Base-by-base conservation (phyloP, 2,888 invertebrate genomes). In the Emmelina monodactyla region DNA sequence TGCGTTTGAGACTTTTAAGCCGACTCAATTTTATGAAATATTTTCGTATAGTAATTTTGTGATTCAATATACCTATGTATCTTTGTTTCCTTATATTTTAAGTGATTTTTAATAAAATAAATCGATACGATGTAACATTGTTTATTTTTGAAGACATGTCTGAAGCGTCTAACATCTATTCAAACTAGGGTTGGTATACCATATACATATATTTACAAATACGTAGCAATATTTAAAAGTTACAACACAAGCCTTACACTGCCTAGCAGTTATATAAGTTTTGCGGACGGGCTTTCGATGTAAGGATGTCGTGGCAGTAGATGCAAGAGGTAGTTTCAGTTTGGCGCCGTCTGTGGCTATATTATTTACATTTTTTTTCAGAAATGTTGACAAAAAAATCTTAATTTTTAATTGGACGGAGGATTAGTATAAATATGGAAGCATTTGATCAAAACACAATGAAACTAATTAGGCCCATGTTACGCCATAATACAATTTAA, bases 101-200 rank as follows among this genome's bases (percentile, higher is more conserved):
- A 10, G 9, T 9, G 25, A 25, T 25, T 25, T 25, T 25, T 4
- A 25, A 25, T 25, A 25, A 25, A 25, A 7, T 3, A 3, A 25
- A 11, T 25, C 11, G 9, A 25, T 19, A 19, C 11, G 11, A 25
- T 25, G 25, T 25, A 25, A 25, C 25, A 25, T 25, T 25, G 25
- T 25, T 25, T 25, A 25, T 25, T 25, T 25, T 25, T 11, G 25
- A 25, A 25, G 25, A 19, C 5, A 25, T 25, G 25, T 25, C 25
- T 25, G 25, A 25, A 25, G 25, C 25, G n/a, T 25, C 25, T 25
- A 25, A 25, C n/a, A 25, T 9, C 25, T 25, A 25, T 25, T 19
- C n/a, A n/a, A n/a, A n/a, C n/a, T n/a, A n/a, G n/a, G n/a, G n/a
- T 19, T 25, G 25, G 11, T 25, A 25, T 25, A n/a, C 25, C 9